These are phyloP conservation scores for Laspeyria flexula DNA, from an alignment of 2,888 invertebrate genomes.

Conservation along the genomic window DNA sequence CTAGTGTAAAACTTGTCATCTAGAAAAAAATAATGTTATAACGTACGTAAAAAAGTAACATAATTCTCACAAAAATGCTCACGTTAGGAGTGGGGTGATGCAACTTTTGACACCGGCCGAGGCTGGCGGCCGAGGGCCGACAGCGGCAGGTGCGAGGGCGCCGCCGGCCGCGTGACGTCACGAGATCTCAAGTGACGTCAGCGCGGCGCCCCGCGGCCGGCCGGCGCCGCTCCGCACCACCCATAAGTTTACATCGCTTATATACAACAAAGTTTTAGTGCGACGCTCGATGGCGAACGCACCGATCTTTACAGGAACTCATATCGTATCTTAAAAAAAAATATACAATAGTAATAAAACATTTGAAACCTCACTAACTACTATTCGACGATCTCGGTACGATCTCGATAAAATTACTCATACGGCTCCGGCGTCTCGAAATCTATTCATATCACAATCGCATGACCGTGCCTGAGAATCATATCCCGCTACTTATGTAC, in stretches of 20 bases:
- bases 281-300: slow-evolving; percentile 67
- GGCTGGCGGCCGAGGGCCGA: slow-evolving; percentile 12
- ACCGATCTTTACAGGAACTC: slow-evolving; percentile 84
- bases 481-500: slow-evolving; percentile 85
- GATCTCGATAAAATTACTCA: slow-evolving; percentile 81
- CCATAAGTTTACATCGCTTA: slow-evolving; percentile 73
- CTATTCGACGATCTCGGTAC: slow-evolving; percentile 83
- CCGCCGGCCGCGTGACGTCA: slow-evolving; percentile 20
- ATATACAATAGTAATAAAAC: slow-evolving; percentile 85
- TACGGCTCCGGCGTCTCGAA: slow-evolving; percentile 83
- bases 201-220: too few species aligned
- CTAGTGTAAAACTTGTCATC: slow-evolving; percentile 85
- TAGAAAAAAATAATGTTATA: slow-evolving; percentile 80
- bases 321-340: slow-evolving; percentile 85
- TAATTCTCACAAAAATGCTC: slow-evolving; percentile 85
- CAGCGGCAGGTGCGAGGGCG: slow-evolving; percentile 20
- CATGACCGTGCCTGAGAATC: slow-evolving; percentile 85
- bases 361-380: slow-evolving; percentile 86
- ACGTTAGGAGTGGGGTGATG: slow-evolving; percentile 80
- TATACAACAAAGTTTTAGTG: slow-evolving; percentile 79
- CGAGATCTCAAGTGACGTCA: too few species aligned
- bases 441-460: slow-evolving; percentile 86
- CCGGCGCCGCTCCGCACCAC: slow-evolving; percentile 48
- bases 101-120: slow-evolving; percentile 69
- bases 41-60: slow-evolving; percentile 82